Evolutionary conservation across 2,113 vertebrate genomes (phyloP).

Genomic region (Chascanopsetta lugubris): DNA sequence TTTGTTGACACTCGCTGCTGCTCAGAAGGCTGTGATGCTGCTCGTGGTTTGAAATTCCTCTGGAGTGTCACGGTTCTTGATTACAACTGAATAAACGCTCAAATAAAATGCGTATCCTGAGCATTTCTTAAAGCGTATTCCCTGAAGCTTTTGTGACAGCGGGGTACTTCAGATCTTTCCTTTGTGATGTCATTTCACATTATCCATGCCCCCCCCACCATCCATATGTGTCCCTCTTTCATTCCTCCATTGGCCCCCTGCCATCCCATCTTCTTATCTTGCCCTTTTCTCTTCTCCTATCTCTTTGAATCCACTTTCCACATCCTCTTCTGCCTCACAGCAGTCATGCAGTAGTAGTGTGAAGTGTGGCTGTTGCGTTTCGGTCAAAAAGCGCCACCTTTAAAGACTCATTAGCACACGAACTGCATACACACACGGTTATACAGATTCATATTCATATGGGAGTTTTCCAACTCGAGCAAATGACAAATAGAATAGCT

Average conservation of each 20-base stretch:
- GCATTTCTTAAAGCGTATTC: slow-evolving; percentile 17
- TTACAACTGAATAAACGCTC: slow-evolving; percentile 34
- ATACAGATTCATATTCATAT: neutral
- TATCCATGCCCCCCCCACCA: slow-evolving; percentile 54
- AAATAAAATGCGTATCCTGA: slow-evolving; percentile 20
- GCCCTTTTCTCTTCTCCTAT: slow-evolving; percentile 32
- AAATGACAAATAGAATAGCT: slow-evolving; percentile 17
- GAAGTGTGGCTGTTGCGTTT: neutral
- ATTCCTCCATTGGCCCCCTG: slow-evolving; percentile 25
- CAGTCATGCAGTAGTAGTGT: slow-evolving; percentile 11
- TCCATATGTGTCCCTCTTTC: slow-evolving; percentile 27
- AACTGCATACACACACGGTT: neutral
- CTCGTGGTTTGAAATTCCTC: slow-evolving; percentile 4
- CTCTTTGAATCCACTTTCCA: slow-evolving; percentile 36
- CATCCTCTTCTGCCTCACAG: slow-evolving; percentile 31
- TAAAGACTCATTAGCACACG: slow-evolving; percentile 43
- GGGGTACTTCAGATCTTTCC: slow-evolving; percentile 54
- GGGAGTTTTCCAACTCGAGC: slow-evolving; percentile 5
- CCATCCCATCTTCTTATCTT: slow-evolving; percentile 48
- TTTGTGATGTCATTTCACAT: slow-evolving; percentile 55
- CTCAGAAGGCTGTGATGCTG: slow-evolving; percentile 1
- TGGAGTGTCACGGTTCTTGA: slow-evolving; percentile 8
- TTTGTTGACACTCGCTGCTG: slow-evolving; percentile 29
- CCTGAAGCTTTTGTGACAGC: slow-evolving; percentile 44
- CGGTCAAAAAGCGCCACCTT: slow-evolving; percentile 36